These are phyloP conservation scores for Neocrepidodera transversa DNA, from an alignment of 2,888 invertebrate genomes.

Conservation along the genomic window DNA sequence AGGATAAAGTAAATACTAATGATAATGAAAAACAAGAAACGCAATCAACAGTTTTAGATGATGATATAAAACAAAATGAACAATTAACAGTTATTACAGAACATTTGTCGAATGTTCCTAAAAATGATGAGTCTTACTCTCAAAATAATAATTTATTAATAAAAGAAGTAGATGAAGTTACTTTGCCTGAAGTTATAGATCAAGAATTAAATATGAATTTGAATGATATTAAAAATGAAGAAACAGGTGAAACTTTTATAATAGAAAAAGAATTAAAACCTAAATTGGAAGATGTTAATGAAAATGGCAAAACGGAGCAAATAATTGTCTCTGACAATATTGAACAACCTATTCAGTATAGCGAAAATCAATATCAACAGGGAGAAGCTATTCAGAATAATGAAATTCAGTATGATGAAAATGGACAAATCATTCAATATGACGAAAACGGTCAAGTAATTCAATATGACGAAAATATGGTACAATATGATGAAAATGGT, in stretches of 20 bases:
- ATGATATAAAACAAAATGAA: no score
- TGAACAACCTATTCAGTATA: conserved; percentile 36
- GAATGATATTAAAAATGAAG: conserved; percentile 29
- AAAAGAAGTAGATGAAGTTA: no score
- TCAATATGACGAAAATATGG: conserved; percentile 37
- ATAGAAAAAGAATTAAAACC: conserved; percentile 14
- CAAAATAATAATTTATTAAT: no score
- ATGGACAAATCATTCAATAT: conserved; percentile 30
- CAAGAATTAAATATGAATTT: no score
- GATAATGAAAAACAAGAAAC: neutral
- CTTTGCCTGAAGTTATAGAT: no score
- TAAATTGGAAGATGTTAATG: no score
- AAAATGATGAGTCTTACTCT: no score
- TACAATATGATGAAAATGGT: conserved; percentile 42
- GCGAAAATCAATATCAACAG: no score
- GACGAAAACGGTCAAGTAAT: conserved; percentile 41
- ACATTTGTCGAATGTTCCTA: no score
- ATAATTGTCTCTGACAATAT: conserved; percentile 26
- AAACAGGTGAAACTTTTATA: conserved; percentile 30
- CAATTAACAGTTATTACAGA: neutral
- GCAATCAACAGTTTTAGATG: no score
- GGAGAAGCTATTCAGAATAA: conserved; percentile 33
- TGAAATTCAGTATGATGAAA: conserved; percentile 33
- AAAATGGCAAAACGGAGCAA: conserved; percentile 1
- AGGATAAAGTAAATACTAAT: neutral